Conservation (phyloP, 2,113 vertebrate species). For the Oenanthe melanoleuca region DNA sequence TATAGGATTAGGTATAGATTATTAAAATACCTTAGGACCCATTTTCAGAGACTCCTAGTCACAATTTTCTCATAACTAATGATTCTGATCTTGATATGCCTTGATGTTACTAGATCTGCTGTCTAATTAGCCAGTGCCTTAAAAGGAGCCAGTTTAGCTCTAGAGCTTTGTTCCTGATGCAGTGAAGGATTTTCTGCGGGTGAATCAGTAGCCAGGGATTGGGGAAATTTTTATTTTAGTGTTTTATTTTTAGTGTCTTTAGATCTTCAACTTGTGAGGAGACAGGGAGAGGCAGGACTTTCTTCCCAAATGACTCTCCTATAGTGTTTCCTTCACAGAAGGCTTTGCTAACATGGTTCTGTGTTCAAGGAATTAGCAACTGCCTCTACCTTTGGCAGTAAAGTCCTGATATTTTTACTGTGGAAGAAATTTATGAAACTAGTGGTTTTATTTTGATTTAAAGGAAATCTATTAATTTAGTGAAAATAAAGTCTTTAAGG, state of each 20-base stretch:
- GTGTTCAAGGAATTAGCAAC: not conserved
- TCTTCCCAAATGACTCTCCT: not conserved
- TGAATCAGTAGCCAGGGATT: not conserved
- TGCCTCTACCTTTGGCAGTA: not conserved
- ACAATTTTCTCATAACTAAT: not conserved
- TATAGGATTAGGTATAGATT: not conserved
- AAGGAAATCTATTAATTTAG: not conserved
- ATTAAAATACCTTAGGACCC: not conserved
- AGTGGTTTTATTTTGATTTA: not conserved
- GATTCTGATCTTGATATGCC: not conserved
- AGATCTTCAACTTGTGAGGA: not conserved
- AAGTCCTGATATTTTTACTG: not conserved
- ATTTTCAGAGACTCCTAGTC: not conserved
- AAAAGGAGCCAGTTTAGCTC: not conserved
- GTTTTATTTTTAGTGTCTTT: not conserved
- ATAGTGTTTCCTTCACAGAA: not conserved
- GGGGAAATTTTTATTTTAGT: not conserved
- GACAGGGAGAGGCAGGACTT: not conserved
- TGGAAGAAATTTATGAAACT: not conserved
- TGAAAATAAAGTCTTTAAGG: not conserved
- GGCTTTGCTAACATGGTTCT: not conserved
- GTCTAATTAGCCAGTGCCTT: not conserved
- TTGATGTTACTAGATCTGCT: not conserved
- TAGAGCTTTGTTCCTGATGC: not conserved
- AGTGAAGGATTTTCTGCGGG: not conserved